Base-by-base conservation (phyloP, 2,113 vertebrate genomes). In the Ivindomyrus marchei region DNA sequence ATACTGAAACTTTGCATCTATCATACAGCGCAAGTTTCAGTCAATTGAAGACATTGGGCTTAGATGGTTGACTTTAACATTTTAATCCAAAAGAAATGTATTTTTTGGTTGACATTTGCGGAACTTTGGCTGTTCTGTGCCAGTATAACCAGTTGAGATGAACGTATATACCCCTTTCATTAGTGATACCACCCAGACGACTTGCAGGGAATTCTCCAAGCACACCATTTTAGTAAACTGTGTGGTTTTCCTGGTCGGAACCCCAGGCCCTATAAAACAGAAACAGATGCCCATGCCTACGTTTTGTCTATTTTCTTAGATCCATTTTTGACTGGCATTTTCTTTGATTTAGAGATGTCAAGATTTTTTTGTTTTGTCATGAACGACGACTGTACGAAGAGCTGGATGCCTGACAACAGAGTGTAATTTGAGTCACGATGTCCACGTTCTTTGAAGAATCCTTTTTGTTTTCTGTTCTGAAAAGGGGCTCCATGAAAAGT, bases 301-400 rank as follows among this genome's bases (percentile, higher is more conserved):
- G 46, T 56, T 87, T 90, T 88, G 66, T 80, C 85, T 88, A 53
- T 88, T 87, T 77, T 87, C 85, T 87, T 42, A 87, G 47, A 49
- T 39, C 70, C 21, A 85, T 89, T 84, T 62, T 89, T 92, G 91
- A 92, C 74, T 90, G 93, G 88, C 94, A 93, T 91, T 88, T 93
- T 93, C 56, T 92, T 85, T 89, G 74, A 66, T 90, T 88, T 50
- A 74, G 39, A 87, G 87, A 83, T 19, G 89, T 77, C 45, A 27
- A 45, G 31, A 17, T 52, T 85, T 47, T 90, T 90, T 87, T 87
- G 15, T 15, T 17, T 45, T 85, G 66, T 66, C 39, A 42, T n/a
- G 27, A 86, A 36, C 9, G 46, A 19, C 42, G 4, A 85, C 50
- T 27, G 4, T 89, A 56, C 1, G 24, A n/a, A 52, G 39, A 77